phyloP scores from a whole-genome alignment of 2,797 vertebrate genomes.

The Sebastes iracundus region DNA sequence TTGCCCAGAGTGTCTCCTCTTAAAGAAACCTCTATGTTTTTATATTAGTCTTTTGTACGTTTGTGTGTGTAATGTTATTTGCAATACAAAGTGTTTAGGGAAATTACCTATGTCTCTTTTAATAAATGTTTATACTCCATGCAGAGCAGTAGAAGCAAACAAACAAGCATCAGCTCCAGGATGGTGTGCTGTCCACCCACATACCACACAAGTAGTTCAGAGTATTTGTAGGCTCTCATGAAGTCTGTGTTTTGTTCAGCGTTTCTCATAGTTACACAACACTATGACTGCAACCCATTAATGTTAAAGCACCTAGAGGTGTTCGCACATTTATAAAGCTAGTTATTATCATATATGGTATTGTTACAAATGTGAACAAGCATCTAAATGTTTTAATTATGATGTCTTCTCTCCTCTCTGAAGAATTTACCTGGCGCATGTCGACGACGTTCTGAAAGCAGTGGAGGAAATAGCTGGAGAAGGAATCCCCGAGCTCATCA shows the following conservation, averaged over 20 bases:
- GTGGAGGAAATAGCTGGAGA: slow-evolving; percentile 92
- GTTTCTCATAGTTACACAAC: background rate
- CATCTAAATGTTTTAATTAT: background rate
- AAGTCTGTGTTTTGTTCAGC: background rate
- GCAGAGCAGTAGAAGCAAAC: background rate
- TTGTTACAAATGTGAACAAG: background rate
- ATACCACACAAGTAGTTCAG: background rate
- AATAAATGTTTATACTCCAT: background rate
- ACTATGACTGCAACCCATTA: background rate
- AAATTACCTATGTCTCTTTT: background rate
- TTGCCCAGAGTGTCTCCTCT: accelerated
- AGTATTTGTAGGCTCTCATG: background rate
- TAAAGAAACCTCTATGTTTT: too few species aligned
- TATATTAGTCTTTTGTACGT: background rate
- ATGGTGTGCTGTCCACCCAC: background rate
- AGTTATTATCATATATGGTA: background rate
- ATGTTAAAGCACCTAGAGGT: background rate
- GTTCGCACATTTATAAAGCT: background rate
- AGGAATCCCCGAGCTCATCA: slow-evolving; percentile 88
- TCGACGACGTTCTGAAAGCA: slow-evolving; percentile 89
- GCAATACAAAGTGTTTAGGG: background rate
- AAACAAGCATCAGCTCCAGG: background rate
- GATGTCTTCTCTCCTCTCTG: background rate
- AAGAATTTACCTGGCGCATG: slow-evolving; percentile 92
- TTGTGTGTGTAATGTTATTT: background rate